Evolutionary conservation across 2,888 invertebrate species (phyloP).

Genomic region (Microplitis deprimator): DNA sequence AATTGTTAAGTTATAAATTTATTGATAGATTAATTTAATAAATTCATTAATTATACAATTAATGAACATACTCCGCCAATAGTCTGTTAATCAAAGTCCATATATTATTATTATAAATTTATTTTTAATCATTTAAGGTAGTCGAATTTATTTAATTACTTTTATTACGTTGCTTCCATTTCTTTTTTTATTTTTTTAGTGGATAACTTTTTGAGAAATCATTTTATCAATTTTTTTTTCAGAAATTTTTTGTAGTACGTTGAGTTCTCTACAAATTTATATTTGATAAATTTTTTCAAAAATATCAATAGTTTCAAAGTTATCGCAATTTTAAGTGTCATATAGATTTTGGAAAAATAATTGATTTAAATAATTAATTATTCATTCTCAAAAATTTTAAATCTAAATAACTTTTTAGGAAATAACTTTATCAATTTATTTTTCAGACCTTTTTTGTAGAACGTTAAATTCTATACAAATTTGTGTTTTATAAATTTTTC

Average conservation of each 20-base stretch:
- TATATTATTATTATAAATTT: slow-evolving; percentile 8
- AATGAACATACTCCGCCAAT: slow-evolving; percentile 18
- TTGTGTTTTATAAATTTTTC: no score
- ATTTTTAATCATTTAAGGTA: no score
- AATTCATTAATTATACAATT: not conserved
- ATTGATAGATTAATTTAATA: not conserved
- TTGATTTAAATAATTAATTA: not conserved
- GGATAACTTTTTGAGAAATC: no score
- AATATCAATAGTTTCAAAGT: not conserved
- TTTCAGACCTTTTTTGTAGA: no score
- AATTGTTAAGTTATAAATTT: not conserved
- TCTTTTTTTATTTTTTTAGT: not conserved
- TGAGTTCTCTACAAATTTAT: not conserved
- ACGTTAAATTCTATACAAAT: no score
- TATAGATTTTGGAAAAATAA: not conserved
- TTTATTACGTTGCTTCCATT: not conserved
- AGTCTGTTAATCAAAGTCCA: slow-evolving; percentile 19
- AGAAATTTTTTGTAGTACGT: not conserved
- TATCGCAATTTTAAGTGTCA: not conserved
- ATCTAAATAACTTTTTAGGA: no score
- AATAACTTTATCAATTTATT: no score
- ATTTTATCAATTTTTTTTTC: not conserved
- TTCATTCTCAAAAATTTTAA: not conserved
- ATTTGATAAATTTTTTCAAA: not conserved
- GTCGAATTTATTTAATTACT: no score